Conservation (phyloP, 37 sponge, comb jelly and placozoan genomes). For the Agelas oroides region DNA sequence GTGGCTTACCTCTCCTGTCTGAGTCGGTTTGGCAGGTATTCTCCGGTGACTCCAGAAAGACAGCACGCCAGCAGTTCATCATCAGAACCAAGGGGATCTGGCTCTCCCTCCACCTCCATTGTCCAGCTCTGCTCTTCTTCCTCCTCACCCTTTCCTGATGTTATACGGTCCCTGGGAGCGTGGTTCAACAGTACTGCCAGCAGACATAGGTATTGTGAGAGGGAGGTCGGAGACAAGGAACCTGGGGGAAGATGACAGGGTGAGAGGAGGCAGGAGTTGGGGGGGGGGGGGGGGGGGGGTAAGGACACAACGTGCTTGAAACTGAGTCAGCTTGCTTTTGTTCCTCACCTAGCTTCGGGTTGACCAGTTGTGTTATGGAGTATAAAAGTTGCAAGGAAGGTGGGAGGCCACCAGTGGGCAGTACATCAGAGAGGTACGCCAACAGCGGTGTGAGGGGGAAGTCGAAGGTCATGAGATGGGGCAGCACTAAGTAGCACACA, state of each 20-base stretch:
- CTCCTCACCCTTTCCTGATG: background rate
- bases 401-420: constrained; percentile 10
- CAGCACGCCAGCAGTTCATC: constrained; percentile 18
- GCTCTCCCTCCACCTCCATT: background rate
- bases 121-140: constrained; percentile 5
- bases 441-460: constrained; percentile 10
- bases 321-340: background rate
- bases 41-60: background rate
- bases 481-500: constrained; percentile 31
- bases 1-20: constrained; percentile 18
- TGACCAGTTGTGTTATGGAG: constrained; percentile 17
- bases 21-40: background rate
- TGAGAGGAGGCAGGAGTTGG: no score
- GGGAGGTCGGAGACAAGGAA: background rate
- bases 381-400: constrained; percentile 24
- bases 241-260: background rate
- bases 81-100: constrained; percentile 3
- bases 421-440: background rate
- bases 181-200: constrained; percentile 10
- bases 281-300: no score
- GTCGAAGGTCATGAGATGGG: constrained; percentile 18
- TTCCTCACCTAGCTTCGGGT: constrained; percentile 1
- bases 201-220: constrained; percentile 19
- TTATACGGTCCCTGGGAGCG: background rate
- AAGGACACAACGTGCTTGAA: no score